These are phyloP conservation scores for Ictalurus punctatus DNA, from an alignment of 2,113 vertebrate genomes.

Conservation along the genomic window DNA sequence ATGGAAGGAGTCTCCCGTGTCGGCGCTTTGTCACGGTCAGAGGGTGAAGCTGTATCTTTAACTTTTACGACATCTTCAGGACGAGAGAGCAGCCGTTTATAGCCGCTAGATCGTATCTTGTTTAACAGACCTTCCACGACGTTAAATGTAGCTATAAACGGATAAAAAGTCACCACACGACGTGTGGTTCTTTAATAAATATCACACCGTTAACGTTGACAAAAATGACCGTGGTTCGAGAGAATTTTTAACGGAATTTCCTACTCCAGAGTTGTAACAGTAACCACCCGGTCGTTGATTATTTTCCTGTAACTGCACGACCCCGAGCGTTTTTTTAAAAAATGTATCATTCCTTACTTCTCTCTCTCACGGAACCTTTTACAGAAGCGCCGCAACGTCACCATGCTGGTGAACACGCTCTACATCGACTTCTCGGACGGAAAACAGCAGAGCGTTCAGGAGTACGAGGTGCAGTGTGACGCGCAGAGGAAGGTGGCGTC, in stretches of 20 bases:
- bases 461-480: slow-evolving; percentile 90
- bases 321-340: background rate
- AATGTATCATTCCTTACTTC: background rate
- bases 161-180: background rate
- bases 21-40: background rate
- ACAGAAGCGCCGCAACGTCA: slow-evolving; percentile 88
- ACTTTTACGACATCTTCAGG: too few species aligned
- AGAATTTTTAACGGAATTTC: too few species aligned
- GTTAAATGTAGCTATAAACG: background rate
- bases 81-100: background rate
- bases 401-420: slow-evolving; percentile 86
- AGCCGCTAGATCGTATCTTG: background rate
- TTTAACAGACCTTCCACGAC: background rate
- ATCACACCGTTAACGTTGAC: too few species aligned
- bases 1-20: background rate
- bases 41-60: too few species aligned
- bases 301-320: background rate
- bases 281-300: background rate
- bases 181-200: background rate
- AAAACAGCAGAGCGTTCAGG: slow-evolving; percentile 78
- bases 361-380: slow-evolving; percentile 42
- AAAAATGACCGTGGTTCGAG: too few species aligned
- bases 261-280: background rate
- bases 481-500: slow-evolving; percentile 86
- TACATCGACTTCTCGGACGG: slow-evolving; percentile 86